Evolutionary conservation across 1,140 invertebrate genomes (phyloP).

Genomic region (Anastrepha obliqua): DNA sequence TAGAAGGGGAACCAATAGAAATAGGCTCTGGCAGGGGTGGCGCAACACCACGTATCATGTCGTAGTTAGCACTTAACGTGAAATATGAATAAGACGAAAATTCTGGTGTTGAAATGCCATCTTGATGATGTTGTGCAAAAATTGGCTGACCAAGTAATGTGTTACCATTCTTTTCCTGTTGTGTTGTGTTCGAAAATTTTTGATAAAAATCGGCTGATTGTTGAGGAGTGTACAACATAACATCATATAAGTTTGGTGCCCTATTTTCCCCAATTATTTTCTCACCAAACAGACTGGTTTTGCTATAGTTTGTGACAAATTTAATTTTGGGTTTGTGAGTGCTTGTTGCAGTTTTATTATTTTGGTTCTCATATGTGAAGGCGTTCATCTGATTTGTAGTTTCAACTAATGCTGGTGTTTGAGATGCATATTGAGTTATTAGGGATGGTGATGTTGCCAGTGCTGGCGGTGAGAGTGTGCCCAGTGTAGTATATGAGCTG

Average conservation of each 20-base stretch:
- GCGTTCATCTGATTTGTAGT: too few species aligned
- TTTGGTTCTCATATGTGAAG: too few species aligned
- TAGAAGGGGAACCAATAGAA: neutral
- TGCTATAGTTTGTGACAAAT: too few species aligned
- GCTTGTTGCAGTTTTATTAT: too few species aligned
- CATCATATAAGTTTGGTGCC: neutral
- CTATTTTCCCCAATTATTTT: neutral
- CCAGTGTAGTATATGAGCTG: neutral
- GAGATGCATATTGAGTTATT: neutral
- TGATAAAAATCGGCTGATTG: neutral
- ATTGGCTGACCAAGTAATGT: too few species aligned
- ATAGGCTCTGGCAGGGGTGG: neutral
- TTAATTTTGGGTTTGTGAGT: too few species aligned
- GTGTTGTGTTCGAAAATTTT: too few species aligned
- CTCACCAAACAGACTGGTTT: too few species aligned
- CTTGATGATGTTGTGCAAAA: too few species aligned
- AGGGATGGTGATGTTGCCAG: neutral
- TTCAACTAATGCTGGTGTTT: neutral
- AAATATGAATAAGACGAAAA: neutral
- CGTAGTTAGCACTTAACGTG: neutral
- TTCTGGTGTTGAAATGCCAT: neutral
- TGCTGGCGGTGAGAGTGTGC: neutral
- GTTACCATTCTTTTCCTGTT: neutral
- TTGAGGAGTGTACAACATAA: neutral
- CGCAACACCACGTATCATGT: too few species aligned